Percentiles rank a stretch among this genome's conserved stretches.
Evolutionary conservation across 2,888 invertebrate species (phyloP).

Genomic region (Nezara viridula): DNA sequence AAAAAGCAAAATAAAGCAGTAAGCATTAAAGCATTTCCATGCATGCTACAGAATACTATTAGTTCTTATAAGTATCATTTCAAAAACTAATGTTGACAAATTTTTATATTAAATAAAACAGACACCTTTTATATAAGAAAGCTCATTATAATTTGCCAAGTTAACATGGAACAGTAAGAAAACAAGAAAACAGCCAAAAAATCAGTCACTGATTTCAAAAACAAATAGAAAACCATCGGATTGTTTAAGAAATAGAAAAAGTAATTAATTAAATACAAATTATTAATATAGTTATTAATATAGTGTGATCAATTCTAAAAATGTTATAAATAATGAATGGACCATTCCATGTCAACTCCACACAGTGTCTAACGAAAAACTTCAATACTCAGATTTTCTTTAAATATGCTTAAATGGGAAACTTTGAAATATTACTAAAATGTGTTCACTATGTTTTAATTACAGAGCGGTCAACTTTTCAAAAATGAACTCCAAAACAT

Average conservation of each 20-base stretch:
- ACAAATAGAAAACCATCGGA: background rate
- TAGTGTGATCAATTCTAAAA: background rate
- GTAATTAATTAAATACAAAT: background rate
- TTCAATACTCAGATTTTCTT: too few species aligned
- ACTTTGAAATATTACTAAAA: too few species aligned
- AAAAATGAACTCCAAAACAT: too few species aligned
- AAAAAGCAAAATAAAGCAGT: background rate
- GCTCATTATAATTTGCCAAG: background rate
- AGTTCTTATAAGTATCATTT: background rate
- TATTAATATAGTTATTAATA: background rate
- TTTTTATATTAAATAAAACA: background rate
- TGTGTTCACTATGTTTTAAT: too few species aligned
- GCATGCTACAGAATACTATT: background rate
- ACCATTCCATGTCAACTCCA: too few species aligned
- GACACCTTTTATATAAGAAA: background rate
- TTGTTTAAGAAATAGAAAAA: background rate
- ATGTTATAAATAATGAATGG: background rate
- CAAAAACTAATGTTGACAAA: background rate
- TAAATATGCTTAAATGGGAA: too few species aligned
- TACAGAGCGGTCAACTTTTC: too few species aligned
- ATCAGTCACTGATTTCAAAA: background rate
- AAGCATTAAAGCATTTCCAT: constrained; percentile 9
- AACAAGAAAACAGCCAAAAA: background rate
- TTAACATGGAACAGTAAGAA: background rate
- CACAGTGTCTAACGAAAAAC: too few species aligned